Percentiles rank a stretch among this genome's conserved stretches.
Conservation (phyloP, 1,140 invertebrate species). For the Tetramorium parvispinum region DNA sequence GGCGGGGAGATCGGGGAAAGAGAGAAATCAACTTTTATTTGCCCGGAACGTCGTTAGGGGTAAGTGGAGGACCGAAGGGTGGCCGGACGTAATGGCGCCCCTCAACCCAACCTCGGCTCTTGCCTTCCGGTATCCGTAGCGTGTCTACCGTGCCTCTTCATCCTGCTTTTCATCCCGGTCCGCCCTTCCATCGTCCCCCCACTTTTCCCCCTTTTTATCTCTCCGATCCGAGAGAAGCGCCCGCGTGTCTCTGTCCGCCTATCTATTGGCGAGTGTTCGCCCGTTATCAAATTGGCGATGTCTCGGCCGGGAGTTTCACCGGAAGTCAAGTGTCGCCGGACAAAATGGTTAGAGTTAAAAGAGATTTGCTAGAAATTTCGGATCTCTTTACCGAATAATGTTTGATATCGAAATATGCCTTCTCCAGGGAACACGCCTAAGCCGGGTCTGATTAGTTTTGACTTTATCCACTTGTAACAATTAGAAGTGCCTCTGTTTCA, state of each 20-base stretch:
- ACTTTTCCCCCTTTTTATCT: slow-evolving; percentile 28
- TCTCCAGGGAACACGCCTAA: no score
- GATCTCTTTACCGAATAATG: neutral
- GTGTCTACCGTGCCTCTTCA: slow-evolving; percentile 75
- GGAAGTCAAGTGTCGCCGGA: slow-evolving; percentile 27
- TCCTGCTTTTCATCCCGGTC: slow-evolving; percentile 52
- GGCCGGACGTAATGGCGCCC: slow-evolving; percentile 81
- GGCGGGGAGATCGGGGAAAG: slow-evolving; percentile 50
- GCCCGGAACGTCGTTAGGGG: slow-evolving; percentile 80
- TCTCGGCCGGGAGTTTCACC: slow-evolving; percentile 33
- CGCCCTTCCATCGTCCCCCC: neutral
- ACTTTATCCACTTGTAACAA: no score
- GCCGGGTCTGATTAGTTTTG: no score
- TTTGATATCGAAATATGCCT: no score
- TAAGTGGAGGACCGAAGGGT: slow-evolving; percentile 80
- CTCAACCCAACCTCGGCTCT: slow-evolving; percentile 76
- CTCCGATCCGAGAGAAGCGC: slow-evolving; percentile 23
- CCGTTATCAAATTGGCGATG: slow-evolving; percentile 54
- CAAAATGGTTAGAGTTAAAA: neutral
- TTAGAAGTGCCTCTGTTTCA: neutral
- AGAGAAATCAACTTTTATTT: slow-evolving; percentile 82
- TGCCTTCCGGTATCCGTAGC: slow-evolving; percentile 76
- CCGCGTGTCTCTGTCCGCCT: slow-evolving; percentile 38
- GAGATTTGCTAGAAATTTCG: slow-evolving; percentile 3
- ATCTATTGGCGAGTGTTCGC: slow-evolving; percentile 46